These are phyloP conservation scores for Microchirus variegatus DNA, from an alignment of 2,797 vertebrate genomes.

Conservation along the genomic window DNA sequence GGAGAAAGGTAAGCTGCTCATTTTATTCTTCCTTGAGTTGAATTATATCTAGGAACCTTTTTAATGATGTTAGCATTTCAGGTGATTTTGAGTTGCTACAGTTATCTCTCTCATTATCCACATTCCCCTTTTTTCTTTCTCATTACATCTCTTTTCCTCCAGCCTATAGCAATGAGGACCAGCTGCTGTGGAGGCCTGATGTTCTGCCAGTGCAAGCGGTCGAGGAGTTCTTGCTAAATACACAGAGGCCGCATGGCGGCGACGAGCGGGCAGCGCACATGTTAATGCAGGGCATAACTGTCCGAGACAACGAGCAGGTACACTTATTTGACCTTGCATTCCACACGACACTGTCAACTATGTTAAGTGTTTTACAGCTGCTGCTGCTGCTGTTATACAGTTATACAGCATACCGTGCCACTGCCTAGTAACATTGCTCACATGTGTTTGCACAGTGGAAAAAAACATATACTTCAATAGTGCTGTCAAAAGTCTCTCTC, in stretches of 20 bases:
- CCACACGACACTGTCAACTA: neutral
- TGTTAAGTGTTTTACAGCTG: neutral
- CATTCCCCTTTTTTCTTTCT: neutral
- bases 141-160: neutral
- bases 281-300: conserved; percentile 69
- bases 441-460: too few relatives aligned
- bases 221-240: conserved; percentile 88
- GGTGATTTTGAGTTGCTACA: neutral
- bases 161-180: conserved; percentile 90
- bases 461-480: neutral
- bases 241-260: conserved; percentile 78
- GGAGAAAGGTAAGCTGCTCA: conserved; percentile 82
- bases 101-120: neutral
- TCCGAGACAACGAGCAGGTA: conserved; percentile 94
- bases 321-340: neutral
- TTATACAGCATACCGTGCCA: neutral
- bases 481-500: too few relatives aligned
- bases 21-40: too few relatives aligned
- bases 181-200: conserved; percentile 90
- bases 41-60: neutral
- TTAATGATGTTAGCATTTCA: neutral
- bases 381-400: too few relatives aligned
- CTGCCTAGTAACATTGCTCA: neutral
- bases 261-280: conserved; percentile 70
- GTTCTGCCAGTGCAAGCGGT: conserved; percentile 86